Percentiles rank a stretch among this genome's conserved stretches.
phyloP scores from a whole-genome alignment of 2,113 vertebrate species.

The Tyrannus savana region DNA sequence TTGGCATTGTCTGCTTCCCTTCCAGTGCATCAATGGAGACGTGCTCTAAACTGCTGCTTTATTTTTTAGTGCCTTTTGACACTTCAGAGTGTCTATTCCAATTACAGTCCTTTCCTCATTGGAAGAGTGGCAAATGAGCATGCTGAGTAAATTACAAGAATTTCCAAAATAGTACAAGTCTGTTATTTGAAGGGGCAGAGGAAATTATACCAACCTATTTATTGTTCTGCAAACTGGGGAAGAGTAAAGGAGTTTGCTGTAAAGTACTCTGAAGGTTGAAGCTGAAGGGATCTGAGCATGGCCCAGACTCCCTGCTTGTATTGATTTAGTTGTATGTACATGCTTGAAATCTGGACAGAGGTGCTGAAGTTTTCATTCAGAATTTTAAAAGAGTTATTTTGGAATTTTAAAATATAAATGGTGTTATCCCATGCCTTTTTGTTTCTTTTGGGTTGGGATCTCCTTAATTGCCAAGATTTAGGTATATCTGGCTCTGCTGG shows the following conservation, averaged over 20 bases:
- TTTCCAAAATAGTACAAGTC: not conserved
- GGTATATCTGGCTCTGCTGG: not conserved
- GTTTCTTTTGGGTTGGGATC: not conserved
- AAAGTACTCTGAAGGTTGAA: not conserved
- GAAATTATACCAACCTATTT: not conserved
- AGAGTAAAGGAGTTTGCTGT: not conserved
- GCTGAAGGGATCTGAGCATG: not conserved
- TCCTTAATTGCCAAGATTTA: not conserved
- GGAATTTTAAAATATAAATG: not conserved
- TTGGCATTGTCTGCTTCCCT: not conserved
- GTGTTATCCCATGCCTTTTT: not conserved
- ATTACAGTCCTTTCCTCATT: not conserved
- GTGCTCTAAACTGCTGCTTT: not conserved
- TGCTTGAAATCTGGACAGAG: not conserved
- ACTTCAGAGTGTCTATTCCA: not conserved
- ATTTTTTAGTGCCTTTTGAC: not conserved
- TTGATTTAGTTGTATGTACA: not conserved
- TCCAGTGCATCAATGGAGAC: not conserved
- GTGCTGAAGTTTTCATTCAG: not conserved
- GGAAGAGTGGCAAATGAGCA: slow-evolving; percentile 14
- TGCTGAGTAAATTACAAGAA: slow-evolving; percentile 6
- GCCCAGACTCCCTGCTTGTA: not conserved
- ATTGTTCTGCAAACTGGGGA: not conserved
- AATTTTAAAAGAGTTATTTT: not conserved
- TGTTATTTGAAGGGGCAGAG: slow-evolving; percentile 17